Conservation (phyloP, 2,888 invertebrate genomes). For the Thereva unica region DNA sequence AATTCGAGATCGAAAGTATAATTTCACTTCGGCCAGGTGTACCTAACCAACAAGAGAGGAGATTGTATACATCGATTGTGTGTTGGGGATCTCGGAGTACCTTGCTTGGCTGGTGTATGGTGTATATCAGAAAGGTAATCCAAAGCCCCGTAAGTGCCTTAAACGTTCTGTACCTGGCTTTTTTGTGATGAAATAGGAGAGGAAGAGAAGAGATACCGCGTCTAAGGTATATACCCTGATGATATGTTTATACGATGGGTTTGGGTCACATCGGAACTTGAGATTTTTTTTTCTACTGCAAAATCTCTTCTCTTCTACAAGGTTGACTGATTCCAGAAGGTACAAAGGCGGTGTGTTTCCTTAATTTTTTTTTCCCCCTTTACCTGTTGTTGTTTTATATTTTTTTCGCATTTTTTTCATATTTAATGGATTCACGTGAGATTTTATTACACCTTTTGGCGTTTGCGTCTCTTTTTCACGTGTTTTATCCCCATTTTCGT, state of each 20-base stretch:
- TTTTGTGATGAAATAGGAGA: no score
- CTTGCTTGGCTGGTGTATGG: no score
- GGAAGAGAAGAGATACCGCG: no score
- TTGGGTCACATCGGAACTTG: no score
- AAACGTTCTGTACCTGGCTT: no score
- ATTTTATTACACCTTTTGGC: constrained; percentile 19
- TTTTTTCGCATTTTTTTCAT: constrained; percentile 19
- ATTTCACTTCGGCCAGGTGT: constrained; percentile 29
- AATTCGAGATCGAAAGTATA: constrained; percentile 26
- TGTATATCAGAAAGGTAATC: no score
- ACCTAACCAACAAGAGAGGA: constrained; percentile 6
- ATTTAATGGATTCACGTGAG: constrained; percentile 25
- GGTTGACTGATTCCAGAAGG: no score
- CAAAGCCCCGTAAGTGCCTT: no score
- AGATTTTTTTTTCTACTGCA: no score
- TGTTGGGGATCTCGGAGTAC: constrained; percentile 6
- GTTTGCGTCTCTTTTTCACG: not conserved
- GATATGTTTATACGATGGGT: no score
- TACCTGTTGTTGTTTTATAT: not conserved
- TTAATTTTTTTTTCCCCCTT: constrained; percentile 1
- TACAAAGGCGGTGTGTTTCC: constrained; percentile 8
- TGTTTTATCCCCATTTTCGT: constrained; percentile 7
- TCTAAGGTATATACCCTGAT: no score
- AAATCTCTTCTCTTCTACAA: no score
- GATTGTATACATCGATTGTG: constrained; percentile 22